Base-by-base conservation (phyloP, 2,113 vertebrate genomes). In the Oophaga pumilio region DNA sequence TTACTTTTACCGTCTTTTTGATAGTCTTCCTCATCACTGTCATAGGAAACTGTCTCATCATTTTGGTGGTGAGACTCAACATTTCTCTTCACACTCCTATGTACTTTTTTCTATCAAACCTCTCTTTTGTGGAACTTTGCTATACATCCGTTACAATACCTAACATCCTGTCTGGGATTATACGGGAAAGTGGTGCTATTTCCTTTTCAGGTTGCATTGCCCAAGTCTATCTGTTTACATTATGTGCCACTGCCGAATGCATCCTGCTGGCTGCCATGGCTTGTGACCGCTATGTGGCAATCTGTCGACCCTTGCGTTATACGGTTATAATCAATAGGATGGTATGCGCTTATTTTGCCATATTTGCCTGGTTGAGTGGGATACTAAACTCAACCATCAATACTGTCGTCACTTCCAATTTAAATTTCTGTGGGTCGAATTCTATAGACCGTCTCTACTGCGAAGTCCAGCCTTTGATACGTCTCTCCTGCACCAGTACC, bases 191-290 rank as follows among this genome's bases (percentile, higher is more conserved):
- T 56, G 57, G 26, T 9, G 59, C n/a, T 11, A 87, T 87, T 33
- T 87, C 85, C 50, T 87, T 59, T 33, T 22, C 52, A 18, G 77
- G 85, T 22, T 87, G 85, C 26, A 81, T 87, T 22, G 53, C 7
- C 18, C 85, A 86, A 66, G 85, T 71, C 26, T 80, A 86, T 52
- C 24, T 86, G 2, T 86, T 86, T 13, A 87, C 85, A 3, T 53
- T 74, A 12, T 87, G 86, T 22, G 78, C 86, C 86, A 87, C 78
- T 11, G 43, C 68, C 0, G 86, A 87, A 24, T 87, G 78, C 68
- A 52, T 74, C 2, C 78, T 87, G 8, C 33, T 82, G 33, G 86
- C 78, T 6, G 78, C 53, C 78, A 87, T 87, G 86, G 86, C 86
- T 12, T 84, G 20, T 73, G 85, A 87, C 66, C 85, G 85, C 50